Percentiles rank a stretch among this genome's conserved stretches.
phyloP scores from a whole-genome alignment of 2,888 invertebrate species.

The Sarcophaga subvicina region DNA sequence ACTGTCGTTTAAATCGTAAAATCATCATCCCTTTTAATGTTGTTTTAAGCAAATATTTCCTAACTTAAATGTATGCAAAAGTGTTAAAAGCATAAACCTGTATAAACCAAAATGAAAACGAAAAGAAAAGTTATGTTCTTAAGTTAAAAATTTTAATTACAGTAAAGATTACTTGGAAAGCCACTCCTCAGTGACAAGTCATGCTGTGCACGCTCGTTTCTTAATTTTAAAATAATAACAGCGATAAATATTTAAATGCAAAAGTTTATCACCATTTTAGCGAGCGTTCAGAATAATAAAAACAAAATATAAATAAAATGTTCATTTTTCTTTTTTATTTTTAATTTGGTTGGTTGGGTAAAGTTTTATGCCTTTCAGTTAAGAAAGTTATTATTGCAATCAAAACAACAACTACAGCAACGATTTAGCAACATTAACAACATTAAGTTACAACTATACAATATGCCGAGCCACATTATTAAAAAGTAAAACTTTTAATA shows the following conservation, averaged over 20 bases:
- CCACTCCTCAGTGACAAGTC: neutral
- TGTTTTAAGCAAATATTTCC: neutral
- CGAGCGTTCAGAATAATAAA: slow-evolving; percentile 42
- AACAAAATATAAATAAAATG: slow-evolving; percentile 24
- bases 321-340: neutral
- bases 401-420: slow-evolving; percentile 11
- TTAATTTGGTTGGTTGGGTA: slow-evolving; percentile 28
- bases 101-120: neutral
- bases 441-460: slow-evolving; percentile 28
- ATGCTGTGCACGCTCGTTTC: neutral
- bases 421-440: neutral
- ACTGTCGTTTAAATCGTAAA: neutral
- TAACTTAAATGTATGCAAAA: neutral
- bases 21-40: neutral
- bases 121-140: neutral
- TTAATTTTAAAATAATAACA: slow-evolving; percentile 49
- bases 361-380: slow-evolving; percentile 57
- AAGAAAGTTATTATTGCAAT: slow-evolving; percentile 56
- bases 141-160: slow-evolving; percentile 5
- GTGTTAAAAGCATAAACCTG: neutral
- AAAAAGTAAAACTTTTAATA: slow-evolving; percentile 55
- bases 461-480: slow-evolving; percentile 53
- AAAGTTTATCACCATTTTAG: slow-evolving; percentile 58
- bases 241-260: slow-evolving; percentile 48
- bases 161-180: neutral